Evolutionary conservation across 2,888 invertebrate species (phyloP).

Genomic region (Trichogramma evanescens): DNA sequence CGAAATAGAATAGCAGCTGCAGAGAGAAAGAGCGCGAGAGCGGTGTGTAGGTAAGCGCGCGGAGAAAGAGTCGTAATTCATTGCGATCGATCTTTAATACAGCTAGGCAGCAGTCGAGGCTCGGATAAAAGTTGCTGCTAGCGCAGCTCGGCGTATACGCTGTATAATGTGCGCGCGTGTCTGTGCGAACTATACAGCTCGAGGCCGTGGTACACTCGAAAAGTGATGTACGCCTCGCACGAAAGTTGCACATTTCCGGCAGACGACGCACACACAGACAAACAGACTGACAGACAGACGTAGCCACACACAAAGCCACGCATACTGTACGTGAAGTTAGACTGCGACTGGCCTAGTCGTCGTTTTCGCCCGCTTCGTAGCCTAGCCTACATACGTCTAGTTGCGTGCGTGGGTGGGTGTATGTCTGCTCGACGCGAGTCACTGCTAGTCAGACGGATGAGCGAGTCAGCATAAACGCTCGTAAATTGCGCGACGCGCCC

Average conservation of each 20-base stretch:
- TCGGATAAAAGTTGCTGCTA: neutral
- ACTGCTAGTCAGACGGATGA: constrained; percentile 17
- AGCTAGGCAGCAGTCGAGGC: constrained; percentile 6
- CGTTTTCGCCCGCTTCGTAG: constrained; percentile 12
- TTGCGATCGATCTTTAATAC: constrained; percentile 18
- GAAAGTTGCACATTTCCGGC: constrained; percentile 6
- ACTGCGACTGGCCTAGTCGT: neutral
- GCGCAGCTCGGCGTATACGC: no score
- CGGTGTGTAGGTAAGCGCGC: neutral
- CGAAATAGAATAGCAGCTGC: neutral
- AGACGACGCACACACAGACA: neutral
- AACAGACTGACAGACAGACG: no score
- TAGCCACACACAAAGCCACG: neutral
- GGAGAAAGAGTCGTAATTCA: constrained; percentile 2
- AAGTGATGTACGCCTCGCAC: constrained; percentile 16
- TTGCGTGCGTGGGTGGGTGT: neutral
- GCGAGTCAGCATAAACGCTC: constrained; percentile 23
- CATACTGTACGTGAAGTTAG: neutral
- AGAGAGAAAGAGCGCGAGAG: neutral
- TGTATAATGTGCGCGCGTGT: no score
- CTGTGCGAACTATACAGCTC: no score
- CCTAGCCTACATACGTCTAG: neutral
- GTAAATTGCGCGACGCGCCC: constrained; percentile 14
- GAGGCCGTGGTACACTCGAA: constrained; percentile 2
- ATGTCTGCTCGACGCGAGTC: constrained; percentile 1